Evolutionary conservation across 2,888 invertebrate genomes (phyloP).

Genomic region (Dryobota labecula): DNA sequence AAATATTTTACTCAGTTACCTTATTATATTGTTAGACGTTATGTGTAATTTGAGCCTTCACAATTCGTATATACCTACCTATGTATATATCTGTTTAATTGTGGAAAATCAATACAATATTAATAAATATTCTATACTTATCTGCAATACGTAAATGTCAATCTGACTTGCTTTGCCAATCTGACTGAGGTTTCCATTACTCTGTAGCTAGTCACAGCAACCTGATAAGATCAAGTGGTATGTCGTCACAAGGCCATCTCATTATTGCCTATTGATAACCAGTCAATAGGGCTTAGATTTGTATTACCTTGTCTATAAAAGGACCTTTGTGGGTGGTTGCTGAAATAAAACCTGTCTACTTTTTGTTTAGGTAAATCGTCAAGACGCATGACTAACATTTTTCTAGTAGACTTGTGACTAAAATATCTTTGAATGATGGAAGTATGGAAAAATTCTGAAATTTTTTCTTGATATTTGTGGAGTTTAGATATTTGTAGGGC

Average conservation of each 20-base stretch:
- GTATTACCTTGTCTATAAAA: constrained; percentile 1
- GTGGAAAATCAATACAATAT: not conserved
- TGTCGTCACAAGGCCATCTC: constrained; percentile 34
- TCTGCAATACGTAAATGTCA: not conserved
- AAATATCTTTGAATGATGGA: not conserved
- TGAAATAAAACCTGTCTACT: constrained; percentile 1
- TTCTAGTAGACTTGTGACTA: not conserved
- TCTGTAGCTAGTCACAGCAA: constrained; percentile 16
- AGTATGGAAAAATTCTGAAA: not conserved
- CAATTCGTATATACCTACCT: not conserved
- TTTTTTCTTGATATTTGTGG: not conserved
- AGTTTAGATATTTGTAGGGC: too few species aligned
- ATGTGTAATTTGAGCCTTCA: not conserved
- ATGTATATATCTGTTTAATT: not conserved
- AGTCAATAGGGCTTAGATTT: constrained; percentile 32
- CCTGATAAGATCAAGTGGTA: constrained; percentile 23
- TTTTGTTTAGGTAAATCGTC: constrained; percentile 1
- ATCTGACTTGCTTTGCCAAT: not conserved
- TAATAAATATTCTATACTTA: not conserved
- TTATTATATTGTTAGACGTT: not conserved
- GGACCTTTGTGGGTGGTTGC: not conserved
- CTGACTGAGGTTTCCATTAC: constrained; percentile 25
- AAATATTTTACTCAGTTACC: not conserved
- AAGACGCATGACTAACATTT: constrained; percentile 5
- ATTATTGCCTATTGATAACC: constrained; percentile 31